These are phyloP conservation scores for Drusus annulatus DNA, from an alignment of 1,140 invertebrate genomes.

Conservation along the genomic window DNA sequence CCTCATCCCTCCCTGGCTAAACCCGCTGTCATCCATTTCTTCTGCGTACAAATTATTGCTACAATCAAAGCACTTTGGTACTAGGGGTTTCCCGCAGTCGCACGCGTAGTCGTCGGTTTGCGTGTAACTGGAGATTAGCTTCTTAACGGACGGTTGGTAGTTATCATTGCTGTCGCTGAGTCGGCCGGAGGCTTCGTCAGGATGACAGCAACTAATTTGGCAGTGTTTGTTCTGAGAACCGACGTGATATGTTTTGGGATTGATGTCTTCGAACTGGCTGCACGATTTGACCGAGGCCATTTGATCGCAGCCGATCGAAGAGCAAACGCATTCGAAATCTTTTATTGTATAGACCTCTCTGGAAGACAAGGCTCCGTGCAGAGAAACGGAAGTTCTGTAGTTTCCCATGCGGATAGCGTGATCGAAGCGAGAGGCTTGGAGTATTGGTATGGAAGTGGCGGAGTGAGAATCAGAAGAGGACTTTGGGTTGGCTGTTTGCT, in stretches of 20 bases:
- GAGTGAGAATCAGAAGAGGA: constrained; percentile 50
- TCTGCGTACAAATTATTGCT: constrained; percentile 48
- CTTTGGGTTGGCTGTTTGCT: neutral
- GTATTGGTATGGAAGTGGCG: constrained; percentile 69
- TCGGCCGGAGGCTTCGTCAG: constrained; percentile 49
- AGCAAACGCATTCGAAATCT: constrained; percentile 39
- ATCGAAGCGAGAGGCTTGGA: constrained; percentile 69
- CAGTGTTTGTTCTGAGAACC: constrained; percentile 59
- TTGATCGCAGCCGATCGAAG: constrained; percentile 46
- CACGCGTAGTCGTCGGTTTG: constrained; percentile 67
- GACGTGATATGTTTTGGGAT: constrained; percentile 25
- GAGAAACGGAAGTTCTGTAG: constrained; percentile 61
- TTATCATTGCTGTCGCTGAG: constrained; percentile 60
- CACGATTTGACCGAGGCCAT: constrained; percentile 43
- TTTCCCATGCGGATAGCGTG: constrained; percentile 67
- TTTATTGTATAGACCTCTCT: constrained; percentile 47
- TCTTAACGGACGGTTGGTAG: constrained; percentile 63
- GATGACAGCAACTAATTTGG: constrained; percentile 60
- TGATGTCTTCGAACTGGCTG: constrained; percentile 5
- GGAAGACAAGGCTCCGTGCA: constrained; percentile 42
- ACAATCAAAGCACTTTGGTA: constrained; percentile 63
- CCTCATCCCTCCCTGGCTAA: constrained; percentile 40
- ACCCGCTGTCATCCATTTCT: neutral
- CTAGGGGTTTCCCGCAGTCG: constrained; percentile 63
- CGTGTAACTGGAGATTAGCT: constrained; percentile 64